These are phyloP conservation scores for Arnoldichthys spilopterus DNA, from an alignment of 2,797 vertebrate genomes.

Conservation along the genomic window DNA sequence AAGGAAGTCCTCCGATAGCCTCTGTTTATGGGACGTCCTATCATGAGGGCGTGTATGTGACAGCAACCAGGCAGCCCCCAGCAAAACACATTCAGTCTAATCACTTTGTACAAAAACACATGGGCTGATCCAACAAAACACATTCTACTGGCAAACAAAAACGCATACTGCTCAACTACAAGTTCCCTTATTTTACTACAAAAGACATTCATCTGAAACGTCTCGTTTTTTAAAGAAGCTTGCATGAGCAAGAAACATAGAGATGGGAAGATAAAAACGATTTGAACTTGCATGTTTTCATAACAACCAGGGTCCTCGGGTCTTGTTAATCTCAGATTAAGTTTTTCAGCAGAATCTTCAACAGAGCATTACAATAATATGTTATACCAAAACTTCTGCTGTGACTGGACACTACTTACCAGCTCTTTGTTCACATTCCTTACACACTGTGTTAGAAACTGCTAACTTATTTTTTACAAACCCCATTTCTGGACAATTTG, in stretches of 20 bases:
- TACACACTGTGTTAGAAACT: no score
- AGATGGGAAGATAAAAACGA: background rate
- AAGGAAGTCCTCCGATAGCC: slow-evolving; percentile 40
- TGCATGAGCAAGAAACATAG: background rate
- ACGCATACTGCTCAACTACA: background rate
- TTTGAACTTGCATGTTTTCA: background rate
- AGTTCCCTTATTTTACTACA: slow-evolving; percentile 15
- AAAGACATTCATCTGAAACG: slow-evolving; percentile 33
- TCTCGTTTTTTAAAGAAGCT: slow-evolving; percentile 7
- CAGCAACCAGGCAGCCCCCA: background rate
- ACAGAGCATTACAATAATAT: background rate
- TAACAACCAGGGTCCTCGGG: background rate
- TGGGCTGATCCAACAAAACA: slow-evolving; percentile 41
- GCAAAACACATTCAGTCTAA: slow-evolving; percentile 27
- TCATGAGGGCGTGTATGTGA: slow-evolving; percentile 1
- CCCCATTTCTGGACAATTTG: no score
- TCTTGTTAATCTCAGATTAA: background rate
- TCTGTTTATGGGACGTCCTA: slow-evolving; percentile 50
- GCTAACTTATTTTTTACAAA: no score
- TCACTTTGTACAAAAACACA: slow-evolving; percentile 27
- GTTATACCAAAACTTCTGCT: background rate
- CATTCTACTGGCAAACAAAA: slow-evolving; percentile 41
- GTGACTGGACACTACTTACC: background rate
- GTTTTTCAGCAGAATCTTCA: background rate
- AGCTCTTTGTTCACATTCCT: background rate